These are phyloP conservation scores for Dromaius novaehollandiae DNA, from an alignment of 2,113 vertebrate genomes.

Conservation along the genomic window DNA sequence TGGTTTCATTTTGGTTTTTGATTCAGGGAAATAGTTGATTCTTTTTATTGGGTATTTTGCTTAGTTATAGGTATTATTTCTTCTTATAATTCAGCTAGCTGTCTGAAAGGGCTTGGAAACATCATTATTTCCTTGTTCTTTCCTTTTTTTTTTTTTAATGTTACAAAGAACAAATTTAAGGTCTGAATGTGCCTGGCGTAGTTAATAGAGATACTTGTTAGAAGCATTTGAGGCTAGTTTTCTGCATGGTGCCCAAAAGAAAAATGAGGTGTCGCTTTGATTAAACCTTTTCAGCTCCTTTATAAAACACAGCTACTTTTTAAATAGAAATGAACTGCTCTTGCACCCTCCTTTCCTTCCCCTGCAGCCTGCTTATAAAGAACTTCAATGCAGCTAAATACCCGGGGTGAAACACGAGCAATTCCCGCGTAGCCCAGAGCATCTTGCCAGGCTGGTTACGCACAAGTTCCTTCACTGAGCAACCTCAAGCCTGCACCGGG, in stretches of 20 bases:
- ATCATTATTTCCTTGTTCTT: not conserved
- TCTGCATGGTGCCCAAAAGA: not conserved
- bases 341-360: not conserved
- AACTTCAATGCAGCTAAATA: fast-evolving
- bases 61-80: not conserved
- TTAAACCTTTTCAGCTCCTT: not conserved
- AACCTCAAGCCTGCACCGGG: too few species aligned
- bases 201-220: not conserved
- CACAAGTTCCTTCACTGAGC: not conserved
- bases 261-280: not conserved
- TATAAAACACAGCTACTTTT: not conserved
- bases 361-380: not conserved
- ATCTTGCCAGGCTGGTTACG: not conserved
- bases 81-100: not conserved
- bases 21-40: not conserved
- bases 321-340: not conserved
- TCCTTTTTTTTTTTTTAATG: fast-evolving
- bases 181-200: not conserved
- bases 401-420: not conserved
- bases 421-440: not conserved
- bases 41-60: not conserved
- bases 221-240: not conserved
- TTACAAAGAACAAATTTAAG: not conserved
- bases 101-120: not conserved
- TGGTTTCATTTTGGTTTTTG: not conserved